phyloP scores from a whole-genome alignment of 2,888 invertebrate genomes.

The Diachrysia chrysitis region DNA sequence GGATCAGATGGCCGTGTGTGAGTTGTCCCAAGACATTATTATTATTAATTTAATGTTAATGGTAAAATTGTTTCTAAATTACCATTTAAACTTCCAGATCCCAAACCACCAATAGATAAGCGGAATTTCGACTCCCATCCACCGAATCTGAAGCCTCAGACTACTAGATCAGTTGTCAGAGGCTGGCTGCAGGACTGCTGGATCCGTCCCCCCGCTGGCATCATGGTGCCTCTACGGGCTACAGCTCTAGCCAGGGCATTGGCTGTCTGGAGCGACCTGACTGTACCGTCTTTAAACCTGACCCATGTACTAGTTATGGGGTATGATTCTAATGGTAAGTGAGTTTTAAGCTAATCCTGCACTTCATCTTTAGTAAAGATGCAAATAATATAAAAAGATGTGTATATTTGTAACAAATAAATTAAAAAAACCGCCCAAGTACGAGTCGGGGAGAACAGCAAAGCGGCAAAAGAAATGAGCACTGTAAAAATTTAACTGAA shows the following conservation, averaged over 20 bases:
- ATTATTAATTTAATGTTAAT: too few relatives aligned
- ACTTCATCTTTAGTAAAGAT: too few relatives aligned
- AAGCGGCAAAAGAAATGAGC: too few relatives aligned
- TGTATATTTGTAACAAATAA: too few relatives aligned
- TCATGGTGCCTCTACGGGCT: conserved; percentile 83
- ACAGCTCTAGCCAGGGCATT: conserved; percentile 77
- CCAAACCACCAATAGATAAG: conserved; percentile 61
- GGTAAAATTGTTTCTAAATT: too few relatives aligned
- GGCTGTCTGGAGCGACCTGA: conserved; percentile 83
- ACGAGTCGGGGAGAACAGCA: too few relatives aligned
- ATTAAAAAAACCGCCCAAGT: too few relatives aligned
- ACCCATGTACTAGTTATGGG: conserved; percentile 82
- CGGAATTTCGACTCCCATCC: conserved; percentile 58
- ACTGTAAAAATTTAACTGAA: too few relatives aligned
- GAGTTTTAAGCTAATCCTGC: too few relatives aligned
- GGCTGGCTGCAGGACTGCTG: conserved; percentile 84
- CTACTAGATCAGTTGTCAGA: conserved; percentile 74
- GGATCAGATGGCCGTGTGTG: too few relatives aligned
- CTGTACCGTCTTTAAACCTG: conserved; percentile 73
- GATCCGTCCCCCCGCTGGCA: conserved; percentile 81
- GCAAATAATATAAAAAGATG: too few relatives aligned
- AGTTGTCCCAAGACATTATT: too few relatives aligned
- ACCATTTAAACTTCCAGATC: conserved; percentile 36
- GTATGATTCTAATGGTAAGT: conserved; percentile 84
- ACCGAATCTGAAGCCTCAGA: conserved; percentile 57